Percentiles rank a stretch among this genome's conserved stretches.
Evolutionary conservation across 2,888 invertebrate genomes (phyloP).

Genomic region (Acronicta alni): DNA sequence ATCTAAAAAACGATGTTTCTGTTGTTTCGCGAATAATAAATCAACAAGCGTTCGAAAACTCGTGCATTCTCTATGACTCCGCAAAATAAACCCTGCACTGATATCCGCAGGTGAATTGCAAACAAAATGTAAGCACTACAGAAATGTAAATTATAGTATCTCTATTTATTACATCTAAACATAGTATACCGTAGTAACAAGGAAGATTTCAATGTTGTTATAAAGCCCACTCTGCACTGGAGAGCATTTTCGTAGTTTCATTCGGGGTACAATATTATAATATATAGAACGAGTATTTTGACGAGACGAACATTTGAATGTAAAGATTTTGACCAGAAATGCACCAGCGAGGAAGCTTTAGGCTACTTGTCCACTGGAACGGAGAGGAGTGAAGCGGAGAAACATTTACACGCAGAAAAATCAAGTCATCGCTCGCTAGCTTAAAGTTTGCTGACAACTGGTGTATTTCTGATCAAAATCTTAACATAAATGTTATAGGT

Average conservation of each 20-base stretch:
- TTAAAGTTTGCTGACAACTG: too few relatives aligned
- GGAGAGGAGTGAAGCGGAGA: too few relatives aligned
- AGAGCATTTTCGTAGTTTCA: not conserved
- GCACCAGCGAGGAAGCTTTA: too few relatives aligned
- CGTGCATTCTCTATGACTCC: conserved; percentile 35
- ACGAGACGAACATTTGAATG: too few relatives aligned
- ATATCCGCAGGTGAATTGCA: conserved; percentile 41
- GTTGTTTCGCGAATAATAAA: conserved; percentile 57
- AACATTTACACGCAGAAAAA: too few relatives aligned
- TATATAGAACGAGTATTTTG: too few relatives aligned
- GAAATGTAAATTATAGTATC: conserved; percentile 21
- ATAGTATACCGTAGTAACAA: conserved; percentile 6
- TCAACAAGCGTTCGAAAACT: conserved; percentile 54
- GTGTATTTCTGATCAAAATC: too few relatives aligned
- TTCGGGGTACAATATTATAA: too few relatives aligned
- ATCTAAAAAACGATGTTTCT: conserved; percentile 59
- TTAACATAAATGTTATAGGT: too few relatives aligned
- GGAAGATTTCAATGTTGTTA: conserved; percentile 9
- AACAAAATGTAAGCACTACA: conserved; percentile 39
- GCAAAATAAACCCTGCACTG: conserved; percentile 43
- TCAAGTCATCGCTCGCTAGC: too few relatives aligned
- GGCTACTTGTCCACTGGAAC: too few relatives aligned
- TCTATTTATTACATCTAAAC: conserved; percentile 26
- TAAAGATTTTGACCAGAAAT: too few relatives aligned
- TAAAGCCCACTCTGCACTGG: conserved; percentile 16